phyloP scores from a whole-genome alignment of 2,888 invertebrate genomes.

The Napeogenes inachia region DNA sequence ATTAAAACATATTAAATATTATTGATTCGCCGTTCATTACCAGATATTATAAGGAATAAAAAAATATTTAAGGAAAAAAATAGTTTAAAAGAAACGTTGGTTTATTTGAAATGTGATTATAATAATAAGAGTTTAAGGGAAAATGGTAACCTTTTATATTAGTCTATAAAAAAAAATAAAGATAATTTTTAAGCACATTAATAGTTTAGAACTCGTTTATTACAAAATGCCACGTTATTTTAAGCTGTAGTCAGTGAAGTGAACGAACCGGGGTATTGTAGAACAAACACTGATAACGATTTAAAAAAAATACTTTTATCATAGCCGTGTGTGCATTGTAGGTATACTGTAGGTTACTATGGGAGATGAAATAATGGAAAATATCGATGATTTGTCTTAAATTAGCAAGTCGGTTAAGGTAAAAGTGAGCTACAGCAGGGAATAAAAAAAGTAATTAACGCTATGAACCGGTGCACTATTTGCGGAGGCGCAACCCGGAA shows the following conservation, averaged over 20 bases:
- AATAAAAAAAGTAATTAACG: constrained; percentile 56
- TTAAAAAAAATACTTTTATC: constrained; percentile 38
- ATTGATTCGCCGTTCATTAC: constrained; percentile 46
- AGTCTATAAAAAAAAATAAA: not conserved
- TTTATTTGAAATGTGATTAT: not conserved
- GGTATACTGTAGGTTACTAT: constrained; percentile 23
- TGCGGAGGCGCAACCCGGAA: constrained; percentile 70
- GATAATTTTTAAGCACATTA: not conserved
- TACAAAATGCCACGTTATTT: not conserved
- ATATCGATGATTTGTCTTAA: no score
- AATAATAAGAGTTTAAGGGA: not conserved
- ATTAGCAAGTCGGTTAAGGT: constrained; percentile 29
- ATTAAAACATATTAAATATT: constrained; percentile 42
- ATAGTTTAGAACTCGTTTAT: not conserved
- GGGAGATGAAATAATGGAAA: not conserved
- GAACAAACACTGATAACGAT: constrained; percentile 42
- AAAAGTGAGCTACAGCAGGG: constrained; percentile 45
- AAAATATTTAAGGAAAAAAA: no score
- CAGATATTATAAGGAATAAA: not conserved
- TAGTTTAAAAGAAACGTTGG: no score
- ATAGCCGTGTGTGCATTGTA: constrained; percentile 35
- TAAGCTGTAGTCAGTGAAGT: constrained; percentile 19
- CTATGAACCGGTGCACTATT: constrained; percentile 56
- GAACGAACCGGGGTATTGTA: constrained; percentile 41
- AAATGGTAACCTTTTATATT: constrained; percentile 1